Base-by-base conservation (phyloP, 1,140 invertebrate genomes). In the Orussus abietinus region DNA sequence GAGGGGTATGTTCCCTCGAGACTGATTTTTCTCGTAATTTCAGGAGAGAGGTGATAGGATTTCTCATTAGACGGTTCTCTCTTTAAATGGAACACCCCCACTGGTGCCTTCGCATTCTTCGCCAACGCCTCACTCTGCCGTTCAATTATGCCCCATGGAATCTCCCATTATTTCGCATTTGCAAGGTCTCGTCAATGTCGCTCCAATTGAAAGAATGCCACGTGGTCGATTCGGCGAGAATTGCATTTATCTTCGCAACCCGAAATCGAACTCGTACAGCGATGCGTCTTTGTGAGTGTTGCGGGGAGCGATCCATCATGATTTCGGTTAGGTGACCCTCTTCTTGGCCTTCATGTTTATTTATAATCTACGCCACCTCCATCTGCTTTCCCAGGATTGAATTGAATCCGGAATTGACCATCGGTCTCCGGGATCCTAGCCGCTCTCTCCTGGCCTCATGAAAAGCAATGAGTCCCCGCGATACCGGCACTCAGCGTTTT, bases 391-490 rank as follows among this genome's bases (percentile, higher is more conserved):
- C 40, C 47, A 53, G 50, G 55, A 59, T 59, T 57, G 54, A 46
- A 59, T 57, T 51, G 49, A 47, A 46, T 55, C 42, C 33, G 22
- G 29, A 44, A 56, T 54, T 40, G 48, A 54, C 45, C 48, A 56
- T 51, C 42, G 39, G 48, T 53, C 53, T 49, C 15, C 39, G 35
- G 14, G 18, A 41, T 36, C 47, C 10, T 28, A 15, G 17, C 28
- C 25, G 32, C 31, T 13, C 33, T 26, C 37, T 29, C 22, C 32
- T n/a, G n/a, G n/a, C n/a, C 42, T 59, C 57, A 59, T 59, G 57
- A 59, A 59, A 59, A 40, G 53, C 55, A 55, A 59, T 59, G 55
- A 59, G 42, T 17, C 19, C 11, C 25, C 30, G 37, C 35, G 40
- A 38, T 42, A 39, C 15, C 13, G 5, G 17, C 26, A 26, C 31